Evolutionary conservation across 2,797 vertebrate genomes (phyloP).

Genomic region (Miichthys miiuy): DNA sequence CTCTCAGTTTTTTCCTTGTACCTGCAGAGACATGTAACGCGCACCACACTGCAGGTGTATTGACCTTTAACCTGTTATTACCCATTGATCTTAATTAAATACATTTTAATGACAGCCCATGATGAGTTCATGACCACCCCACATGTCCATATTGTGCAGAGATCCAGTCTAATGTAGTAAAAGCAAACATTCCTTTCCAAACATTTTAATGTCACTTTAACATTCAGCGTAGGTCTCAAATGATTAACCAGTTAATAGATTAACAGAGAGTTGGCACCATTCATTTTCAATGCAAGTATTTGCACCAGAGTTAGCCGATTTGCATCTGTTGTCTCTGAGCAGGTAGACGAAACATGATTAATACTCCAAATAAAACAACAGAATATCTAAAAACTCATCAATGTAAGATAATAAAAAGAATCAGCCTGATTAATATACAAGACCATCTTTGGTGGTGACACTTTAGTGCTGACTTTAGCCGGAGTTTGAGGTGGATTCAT

Average conservation of each 20-base stretch:
- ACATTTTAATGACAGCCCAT: not conserved
- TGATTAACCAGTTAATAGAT: not conserved
- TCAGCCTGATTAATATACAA: too few species aligned
- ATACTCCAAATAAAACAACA: too few species aligned
- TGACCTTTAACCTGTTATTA: not conserved
- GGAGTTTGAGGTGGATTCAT: too few species aligned
- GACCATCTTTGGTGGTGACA: too few species aligned
- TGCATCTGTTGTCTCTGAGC: too few species aligned
- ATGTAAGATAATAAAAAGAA: too few species aligned
- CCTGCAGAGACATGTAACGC: constrained; percentile 23
- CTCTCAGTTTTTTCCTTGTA: not conserved
- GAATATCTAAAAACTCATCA: too few species aligned
- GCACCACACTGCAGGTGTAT: too few species aligned
- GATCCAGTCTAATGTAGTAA: not conserved
- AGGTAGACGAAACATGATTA: too few species aligned
- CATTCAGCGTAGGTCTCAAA: not conserved
- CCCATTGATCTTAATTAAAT: not conserved
- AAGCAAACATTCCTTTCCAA: not conserved
- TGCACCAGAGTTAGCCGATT: not conserved
- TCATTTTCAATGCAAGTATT: not conserved
- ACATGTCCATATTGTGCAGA: not conserved
- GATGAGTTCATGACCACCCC: not conserved
- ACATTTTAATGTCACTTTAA: not conserved
- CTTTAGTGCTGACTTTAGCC: too few species aligned
- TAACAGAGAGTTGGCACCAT: not conserved